Evolutionary conservation across 2,113 vertebrate genomes (phyloP), one percentile per base, ranked within the genome.

Genomic region (Gracilinanus agilis): DNA sequence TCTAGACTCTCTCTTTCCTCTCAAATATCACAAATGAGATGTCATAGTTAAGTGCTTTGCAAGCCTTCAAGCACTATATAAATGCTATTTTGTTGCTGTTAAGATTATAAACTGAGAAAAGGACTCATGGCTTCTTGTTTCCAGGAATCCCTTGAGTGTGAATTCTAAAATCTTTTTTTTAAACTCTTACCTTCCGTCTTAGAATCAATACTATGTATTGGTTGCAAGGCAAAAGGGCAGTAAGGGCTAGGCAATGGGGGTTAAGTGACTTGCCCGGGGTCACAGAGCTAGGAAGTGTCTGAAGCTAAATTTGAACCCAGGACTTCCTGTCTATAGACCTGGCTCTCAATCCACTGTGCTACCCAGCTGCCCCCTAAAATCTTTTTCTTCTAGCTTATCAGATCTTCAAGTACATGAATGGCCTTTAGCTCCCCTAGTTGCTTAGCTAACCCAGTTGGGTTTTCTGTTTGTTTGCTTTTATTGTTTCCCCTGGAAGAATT

Each of bases 21-120:
- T 21, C 55, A 55, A 55, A 61, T 29, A 61, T 61, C 56, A 61
- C 56, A 61, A 29, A 61, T 61, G 25, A 61, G 25, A 61, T 61
- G n/a, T n/a, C 7, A 34, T 75, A 34, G 16, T 29, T 19, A 75
- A 75, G n/a, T n/a, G 13, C 0, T n/a, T 75, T 75, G 5, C 67
- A 75, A 7, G 19, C 16, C 67, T n/a, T 21, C 19, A n/a, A 75
- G 34, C 4, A 6, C 34, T n/a, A 75, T 75, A 19, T n/a, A 75
- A n/a, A n/a, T 75, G 24, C 34, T 75, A n/a, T 34, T 1, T 75
- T 61, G 58, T 67, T 67, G 34, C 5, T 75, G 34, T 34, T 34
- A 75, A 75, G n/a, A 75, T n/a, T n/a, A 75, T 34, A 75, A 19
- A 94, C 89, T 44, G 89, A 96, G 93, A 89, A 83, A 34, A 93